phyloP scores from a whole-genome alignment of 2,888 invertebrate genomes.

The Napeogenes inachia region DNA sequence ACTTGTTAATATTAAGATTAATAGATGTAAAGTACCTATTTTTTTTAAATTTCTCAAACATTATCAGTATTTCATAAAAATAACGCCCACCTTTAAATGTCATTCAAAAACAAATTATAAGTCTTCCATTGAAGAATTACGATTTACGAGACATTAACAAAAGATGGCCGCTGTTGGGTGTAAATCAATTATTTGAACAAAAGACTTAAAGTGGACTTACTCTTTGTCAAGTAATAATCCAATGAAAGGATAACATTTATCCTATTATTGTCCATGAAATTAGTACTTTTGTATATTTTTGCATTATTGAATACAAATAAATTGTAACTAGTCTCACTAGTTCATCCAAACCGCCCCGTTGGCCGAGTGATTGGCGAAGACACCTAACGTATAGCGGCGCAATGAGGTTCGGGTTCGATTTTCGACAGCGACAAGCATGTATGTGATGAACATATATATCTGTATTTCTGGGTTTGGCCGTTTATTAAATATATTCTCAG shows the following conservation, averaged over 20 bases:
- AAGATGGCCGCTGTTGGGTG: constrained; percentile 51
- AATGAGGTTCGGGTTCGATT: no score
- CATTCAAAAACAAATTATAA: constrained; percentile 20
- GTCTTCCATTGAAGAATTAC: constrained; percentile 33
- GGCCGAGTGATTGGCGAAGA: no score
- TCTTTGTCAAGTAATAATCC: constrained; percentile 38
- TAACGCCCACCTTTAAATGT: constrained; percentile 1
- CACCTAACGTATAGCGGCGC: no score
- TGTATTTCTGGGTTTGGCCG: no score
- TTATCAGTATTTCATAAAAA: neutral
- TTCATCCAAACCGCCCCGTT: no score
- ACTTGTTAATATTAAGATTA: no score
- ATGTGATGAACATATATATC: no score
- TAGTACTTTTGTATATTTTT: neutral
- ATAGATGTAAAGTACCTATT: no score
- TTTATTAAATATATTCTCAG: no score
- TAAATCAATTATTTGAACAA: constrained; percentile 55
- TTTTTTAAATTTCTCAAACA: neutral
- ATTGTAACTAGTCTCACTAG: no score
- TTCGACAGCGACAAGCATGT: no score
- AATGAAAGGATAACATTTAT: constrained; percentile 3
- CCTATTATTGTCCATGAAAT: neutral
- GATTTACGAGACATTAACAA: constrained; percentile 13
- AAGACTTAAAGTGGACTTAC: constrained; percentile 47
- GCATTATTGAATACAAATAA: no score